Percentiles rank a stretch among this genome's conserved stretches.
phyloP scores from a whole-genome alignment of 2,797 vertebrate genomes.

The Pipistrellus pipistrellus region DNA sequence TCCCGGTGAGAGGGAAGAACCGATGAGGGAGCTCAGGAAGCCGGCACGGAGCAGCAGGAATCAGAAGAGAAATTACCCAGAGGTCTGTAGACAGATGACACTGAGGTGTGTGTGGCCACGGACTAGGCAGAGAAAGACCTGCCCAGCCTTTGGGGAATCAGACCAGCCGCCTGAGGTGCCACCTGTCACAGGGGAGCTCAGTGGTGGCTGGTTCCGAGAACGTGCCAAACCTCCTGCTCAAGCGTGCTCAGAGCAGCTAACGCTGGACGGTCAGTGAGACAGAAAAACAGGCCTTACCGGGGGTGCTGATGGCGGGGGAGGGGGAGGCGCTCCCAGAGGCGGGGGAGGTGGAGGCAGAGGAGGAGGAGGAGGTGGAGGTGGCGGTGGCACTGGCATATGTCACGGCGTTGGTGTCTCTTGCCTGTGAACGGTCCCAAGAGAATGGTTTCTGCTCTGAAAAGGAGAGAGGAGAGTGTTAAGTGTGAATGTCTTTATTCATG shows the following conservation, averaged over 20 bases:
- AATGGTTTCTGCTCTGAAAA: constrained; percentile 80
- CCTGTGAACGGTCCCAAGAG: constrained; percentile 68
- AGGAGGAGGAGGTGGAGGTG: constrained; percentile 82
- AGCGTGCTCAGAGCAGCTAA: not conserved
- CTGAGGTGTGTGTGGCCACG: not conserved
- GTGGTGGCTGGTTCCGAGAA: not conserved
- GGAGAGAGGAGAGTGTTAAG: constrained; percentile 72
- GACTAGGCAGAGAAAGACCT: not conserved
- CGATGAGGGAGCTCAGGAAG: not conserved
- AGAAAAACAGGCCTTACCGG: constrained; percentile 86
- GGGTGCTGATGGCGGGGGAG: constrained; percentile 80
- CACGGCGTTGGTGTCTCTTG: constrained; percentile 72
- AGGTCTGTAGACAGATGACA: fast-evolving
- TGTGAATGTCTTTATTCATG: not conserved
- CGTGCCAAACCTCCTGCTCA: not conserved
- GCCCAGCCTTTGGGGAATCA: not conserved
- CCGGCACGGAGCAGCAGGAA: not conserved
- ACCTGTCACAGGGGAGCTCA: not conserved
- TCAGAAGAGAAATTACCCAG: not conserved
- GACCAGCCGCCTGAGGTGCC: not conserved
- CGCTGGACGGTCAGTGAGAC: not conserved
- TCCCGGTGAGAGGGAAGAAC: not conserved
- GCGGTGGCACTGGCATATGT: constrained; percentile 88
- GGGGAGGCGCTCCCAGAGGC: constrained; percentile 84
- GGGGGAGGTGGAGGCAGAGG: constrained; percentile 83